A percentile compares a stretch with the other conserved stretches of the same genome.
Conservation (phyloP, 2,797 vertebrate species). For the Typhlichthys subterraneus region DNA sequence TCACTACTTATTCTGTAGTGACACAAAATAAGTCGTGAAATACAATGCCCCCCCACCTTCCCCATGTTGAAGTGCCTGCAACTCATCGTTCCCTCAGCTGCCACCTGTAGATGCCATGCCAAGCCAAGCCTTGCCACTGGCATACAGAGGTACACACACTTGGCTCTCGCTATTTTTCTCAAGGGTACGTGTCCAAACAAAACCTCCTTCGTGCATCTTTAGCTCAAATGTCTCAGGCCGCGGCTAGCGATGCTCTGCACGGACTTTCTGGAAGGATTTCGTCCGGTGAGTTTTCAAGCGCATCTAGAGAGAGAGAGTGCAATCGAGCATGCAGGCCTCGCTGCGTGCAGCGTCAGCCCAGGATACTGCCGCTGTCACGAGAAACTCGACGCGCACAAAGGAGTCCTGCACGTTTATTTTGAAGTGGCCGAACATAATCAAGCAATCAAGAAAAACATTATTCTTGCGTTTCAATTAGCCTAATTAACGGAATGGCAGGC, state of each 20-base stretch:
- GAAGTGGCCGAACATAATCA: slow-evolving; percentile 63
- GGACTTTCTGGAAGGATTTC: slow-evolving; percentile 11
- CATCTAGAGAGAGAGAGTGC: neutral
- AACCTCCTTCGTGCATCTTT: slow-evolving; percentile 42
- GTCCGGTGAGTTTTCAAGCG: neutral
- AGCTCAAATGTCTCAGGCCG: slow-evolving; percentile 38
- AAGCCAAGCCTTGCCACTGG: slow-evolving; percentile 26
- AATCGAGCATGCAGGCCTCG: neutral
- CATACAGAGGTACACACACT: too few relatives aligned
- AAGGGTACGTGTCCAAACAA: slow-evolving; percentile 36
- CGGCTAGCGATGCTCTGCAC: neutral
- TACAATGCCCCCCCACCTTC: too few relatives aligned
- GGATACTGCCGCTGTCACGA: too few relatives aligned
- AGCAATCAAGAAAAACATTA: slow-evolving; percentile 76
- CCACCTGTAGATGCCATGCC: slow-evolving; percentile 43
- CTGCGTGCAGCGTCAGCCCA: neutral
- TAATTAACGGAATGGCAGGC: slow-evolving; percentile 72
- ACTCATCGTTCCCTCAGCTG: slow-evolving; percentile 12
- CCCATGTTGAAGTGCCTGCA: slow-evolving; percentile 1
- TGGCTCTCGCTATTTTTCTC: slow-evolving; percentile 51
- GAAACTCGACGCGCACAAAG: slow-evolving; percentile 2
- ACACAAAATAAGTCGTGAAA: too few relatives aligned
- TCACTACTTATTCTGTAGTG: too few relatives aligned
- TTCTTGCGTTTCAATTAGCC: slow-evolving; percentile 77
- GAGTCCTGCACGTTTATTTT: slow-evolving; percentile 50